phyloP scores from a whole-genome alignment of 2,888 invertebrate species.

The Himalopsyche anomala region DNA sequence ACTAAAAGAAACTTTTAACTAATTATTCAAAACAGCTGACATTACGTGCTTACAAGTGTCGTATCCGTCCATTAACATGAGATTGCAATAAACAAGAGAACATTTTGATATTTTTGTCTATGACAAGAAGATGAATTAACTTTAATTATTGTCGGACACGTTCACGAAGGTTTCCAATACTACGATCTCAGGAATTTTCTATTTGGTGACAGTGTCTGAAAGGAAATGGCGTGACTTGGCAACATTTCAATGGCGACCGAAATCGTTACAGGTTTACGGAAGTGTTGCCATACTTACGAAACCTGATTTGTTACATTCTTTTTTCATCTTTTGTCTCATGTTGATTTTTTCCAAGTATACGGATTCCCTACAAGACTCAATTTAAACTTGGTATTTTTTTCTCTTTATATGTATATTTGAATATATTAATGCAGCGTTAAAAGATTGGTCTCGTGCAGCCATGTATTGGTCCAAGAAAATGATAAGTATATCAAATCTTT shows the following conservation, averaged over 20 bases:
- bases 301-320: background rate
- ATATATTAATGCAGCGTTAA: too few species aligned
- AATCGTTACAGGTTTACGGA: constrained; percentile 21
- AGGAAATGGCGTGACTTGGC: constrained; percentile 29
- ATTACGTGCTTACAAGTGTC: too few species aligned
- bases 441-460: too few species aligned
- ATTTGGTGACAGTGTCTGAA: constrained; percentile 10
- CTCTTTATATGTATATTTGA: too few species aligned
- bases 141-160: background rate
- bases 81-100: background rate
- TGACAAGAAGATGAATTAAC: background rate
- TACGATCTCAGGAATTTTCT: background rate
- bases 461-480: too few species aligned
- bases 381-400: too few species aligned
- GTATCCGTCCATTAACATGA: background rate
- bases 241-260: background rate
- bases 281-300: background rate
- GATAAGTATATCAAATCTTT: too few species aligned
- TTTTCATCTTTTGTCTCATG: too few species aligned
- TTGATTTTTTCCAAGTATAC: too few species aligned
- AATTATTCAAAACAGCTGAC: too few species aligned
- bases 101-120: background rate
- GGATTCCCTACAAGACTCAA: too few species aligned
- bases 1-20: too few species aligned
- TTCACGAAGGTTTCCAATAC: background rate